Evolutionary conservation across 2,797 vertebrate species (phyloP).

Genomic region (Arrhamphus sclerolepis): DNA sequence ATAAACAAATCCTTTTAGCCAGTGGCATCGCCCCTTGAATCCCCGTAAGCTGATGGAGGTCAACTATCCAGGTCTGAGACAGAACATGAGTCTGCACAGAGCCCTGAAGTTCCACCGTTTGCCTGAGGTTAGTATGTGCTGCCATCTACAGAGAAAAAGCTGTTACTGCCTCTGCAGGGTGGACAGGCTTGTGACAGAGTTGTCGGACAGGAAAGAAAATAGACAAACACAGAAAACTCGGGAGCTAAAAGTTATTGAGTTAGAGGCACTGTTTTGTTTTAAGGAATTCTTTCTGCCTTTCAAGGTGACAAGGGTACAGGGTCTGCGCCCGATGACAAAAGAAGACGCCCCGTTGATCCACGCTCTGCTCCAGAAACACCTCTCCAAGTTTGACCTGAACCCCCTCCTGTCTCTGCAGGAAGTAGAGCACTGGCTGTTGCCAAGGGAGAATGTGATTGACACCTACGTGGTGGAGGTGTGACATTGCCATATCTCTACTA

Average conservation of each 20-base stretch:
- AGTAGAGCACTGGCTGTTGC: slow-evolving; percentile 91
- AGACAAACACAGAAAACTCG: not conserved
- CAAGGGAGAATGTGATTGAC: slow-evolving; percentile 89
- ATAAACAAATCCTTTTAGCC: slow-evolving; percentile 74
- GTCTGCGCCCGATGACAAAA: slow-evolving; percentile 87
- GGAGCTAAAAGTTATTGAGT: not conserved
- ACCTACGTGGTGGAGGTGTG: slow-evolving; percentile 93
- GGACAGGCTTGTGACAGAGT: not conserved
- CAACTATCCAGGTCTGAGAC: slow-evolving; percentile 88
- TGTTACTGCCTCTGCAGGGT: slow-evolving; percentile 5
- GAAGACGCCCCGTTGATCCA: slow-evolving; percentile 82
- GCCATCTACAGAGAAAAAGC: slow-evolving; percentile 61
- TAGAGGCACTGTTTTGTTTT: not conserved
- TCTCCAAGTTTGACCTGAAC: slow-evolving; percentile 86
- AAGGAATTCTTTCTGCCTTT: not conserved
- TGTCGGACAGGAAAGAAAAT: not conserved
- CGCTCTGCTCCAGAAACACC: slow-evolving; percentile 81
- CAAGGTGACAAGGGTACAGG: slow-evolving; percentile 86
- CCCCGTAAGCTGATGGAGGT: slow-evolving; percentile 91
- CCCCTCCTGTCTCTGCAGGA: slow-evolving; percentile 85
- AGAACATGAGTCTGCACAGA: slow-evolving; percentile 89
- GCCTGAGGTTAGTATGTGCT: slow-evolving; percentile 84
- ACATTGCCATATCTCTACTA: not conserved
- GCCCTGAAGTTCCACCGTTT: slow-evolving; percentile 90
- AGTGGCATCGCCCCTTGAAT: slow-evolving; percentile 92